These are phyloP conservation scores for Ceramica pisi DNA, from an alignment of 2,888 invertebrate species.

Conservation along the genomic window DNA sequence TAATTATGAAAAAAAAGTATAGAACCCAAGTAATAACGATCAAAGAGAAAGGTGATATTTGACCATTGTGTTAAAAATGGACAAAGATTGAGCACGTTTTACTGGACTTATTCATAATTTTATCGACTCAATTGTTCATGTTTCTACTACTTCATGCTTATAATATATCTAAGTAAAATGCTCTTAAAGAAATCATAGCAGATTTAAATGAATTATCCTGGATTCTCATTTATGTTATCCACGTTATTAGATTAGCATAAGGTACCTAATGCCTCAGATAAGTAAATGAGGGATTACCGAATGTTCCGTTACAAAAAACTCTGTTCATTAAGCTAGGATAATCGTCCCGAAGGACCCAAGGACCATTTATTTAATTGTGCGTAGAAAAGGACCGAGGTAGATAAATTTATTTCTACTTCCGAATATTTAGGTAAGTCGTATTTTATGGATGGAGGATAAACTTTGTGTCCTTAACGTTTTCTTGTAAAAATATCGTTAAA, in stretches of 20 bases:
- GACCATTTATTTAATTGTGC: slow-evolving; percentile 20
- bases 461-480: not conserved
- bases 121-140: not conserved
- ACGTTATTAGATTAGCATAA: not conserved
- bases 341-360: slow-evolving; percentile 14
- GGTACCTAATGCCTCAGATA: slow-evolving; percentile 18
- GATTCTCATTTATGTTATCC: not conserved
- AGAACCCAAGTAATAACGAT: no score
- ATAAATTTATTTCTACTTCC: not conserved
- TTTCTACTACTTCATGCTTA: not conserved
- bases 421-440: not conserved
- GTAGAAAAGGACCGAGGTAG: slow-evolving; percentile 10
- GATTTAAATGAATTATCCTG: not conserved
- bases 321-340: slow-evolving; percentile 17
- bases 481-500: not conserved
- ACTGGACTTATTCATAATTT: not conserved
- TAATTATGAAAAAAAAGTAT: no score
- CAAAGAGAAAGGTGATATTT: no score
- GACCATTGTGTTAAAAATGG: no score
- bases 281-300: slow-evolving; percentile 25
- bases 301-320: not conserved
- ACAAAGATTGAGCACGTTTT: no score
- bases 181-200: not conserved
- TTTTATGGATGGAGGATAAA: slow-evolving; percentile 4
- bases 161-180: no score